A percentile compares a stretch with the other conserved stretches of the same genome.
Evolutionary conservation across 2,113 vertebrate genomes (phyloP).

Genomic region (Ophthalmolycus amberensis): DNA sequence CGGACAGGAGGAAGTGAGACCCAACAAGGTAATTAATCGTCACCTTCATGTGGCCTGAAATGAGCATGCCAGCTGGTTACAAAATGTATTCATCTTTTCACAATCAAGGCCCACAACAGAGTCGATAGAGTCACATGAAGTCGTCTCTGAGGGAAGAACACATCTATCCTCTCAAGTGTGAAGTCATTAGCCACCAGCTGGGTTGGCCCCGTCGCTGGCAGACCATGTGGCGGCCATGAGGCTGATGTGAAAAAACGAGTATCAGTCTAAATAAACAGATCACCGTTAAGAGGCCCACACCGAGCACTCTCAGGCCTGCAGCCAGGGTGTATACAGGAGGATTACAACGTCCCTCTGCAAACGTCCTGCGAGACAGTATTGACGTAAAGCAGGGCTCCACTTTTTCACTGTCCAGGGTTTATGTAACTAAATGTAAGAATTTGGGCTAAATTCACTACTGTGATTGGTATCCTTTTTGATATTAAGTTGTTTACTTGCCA

Average conservation of each 20-base stretch:
- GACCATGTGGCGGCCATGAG: conserved; percentile 11
- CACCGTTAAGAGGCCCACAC: conserved; percentile 3
- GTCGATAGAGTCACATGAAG: conserved; percentile 34
- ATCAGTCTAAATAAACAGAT: conserved; percentile 47
- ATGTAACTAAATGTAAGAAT: not conserved
- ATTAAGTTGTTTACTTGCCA: not conserved
- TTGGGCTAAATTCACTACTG: not conserved
- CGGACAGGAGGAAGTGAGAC: conserved; percentile 40
- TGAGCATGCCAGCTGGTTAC: conserved; percentile 42
- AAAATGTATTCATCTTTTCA: conserved; percentile 44
- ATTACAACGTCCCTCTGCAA: conserved; percentile 30
- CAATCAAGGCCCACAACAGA: conserved; percentile 21
- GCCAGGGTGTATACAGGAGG: conserved; percentile 6
- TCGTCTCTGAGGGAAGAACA: conserved; percentile 30
- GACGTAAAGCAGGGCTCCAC: conserved; percentile 10
- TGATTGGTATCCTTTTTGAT: not conserved
- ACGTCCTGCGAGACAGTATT: conserved; percentile 2
- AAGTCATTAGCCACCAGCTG: conserved; percentile 63
- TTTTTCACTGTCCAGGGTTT: not conserved
- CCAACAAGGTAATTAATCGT: conserved; percentile 53
- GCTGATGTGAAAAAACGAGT: conserved; percentile 10
- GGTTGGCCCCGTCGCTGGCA: conserved; percentile 43
- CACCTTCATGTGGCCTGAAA: conserved; percentile 60
- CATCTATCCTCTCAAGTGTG: conserved; percentile 49
- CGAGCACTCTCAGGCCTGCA: not conserved